These are phyloP conservation scores for Elgonia sp. DNA, from an alignment of 2,888 invertebrate species.

Conservation along the genomic window DNA sequence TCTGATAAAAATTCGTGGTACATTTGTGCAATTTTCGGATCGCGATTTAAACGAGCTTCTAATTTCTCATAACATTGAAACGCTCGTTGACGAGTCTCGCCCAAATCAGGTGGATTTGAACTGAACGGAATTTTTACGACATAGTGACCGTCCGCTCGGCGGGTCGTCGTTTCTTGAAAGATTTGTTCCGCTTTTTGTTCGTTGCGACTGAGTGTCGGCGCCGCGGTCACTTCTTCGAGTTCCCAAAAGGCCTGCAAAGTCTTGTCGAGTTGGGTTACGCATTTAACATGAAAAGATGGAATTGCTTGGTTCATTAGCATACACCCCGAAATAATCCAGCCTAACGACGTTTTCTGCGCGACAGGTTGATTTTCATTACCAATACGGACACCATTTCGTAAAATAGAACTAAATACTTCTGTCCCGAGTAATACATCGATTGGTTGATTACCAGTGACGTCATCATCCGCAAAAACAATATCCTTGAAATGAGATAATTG, in stretches of 20 bases:
- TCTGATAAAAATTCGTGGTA: conserved; percentile 11
- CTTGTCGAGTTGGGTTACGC: background rate
- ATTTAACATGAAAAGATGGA: conserved; percentile 2
- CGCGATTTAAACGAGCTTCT: background rate
- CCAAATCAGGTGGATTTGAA: conserved; percentile 4
- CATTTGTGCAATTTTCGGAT: background rate
- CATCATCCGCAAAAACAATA: conserved; percentile 34
- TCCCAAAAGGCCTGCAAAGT: conserved; percentile 26
- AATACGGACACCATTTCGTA: conserved; percentile 19
- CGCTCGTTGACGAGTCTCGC: background rate
- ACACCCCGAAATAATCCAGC: conserved; percentile 27
- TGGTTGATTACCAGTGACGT: background rate
- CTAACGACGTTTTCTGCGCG: conserved; percentile 25
- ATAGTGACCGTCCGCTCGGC: background rate
- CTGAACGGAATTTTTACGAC: conserved; percentile 11
- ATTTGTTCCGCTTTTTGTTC: background rate
- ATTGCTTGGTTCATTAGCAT: background rate
- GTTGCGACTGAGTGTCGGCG: background rate
- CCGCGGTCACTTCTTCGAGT: background rate
- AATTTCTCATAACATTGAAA: background rate
- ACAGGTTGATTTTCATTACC: conserved; percentile 22
- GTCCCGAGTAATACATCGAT: conserved; percentile 39
- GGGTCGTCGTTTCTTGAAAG: background rate
- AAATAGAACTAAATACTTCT: conserved; percentile 40
- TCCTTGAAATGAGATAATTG: conserved; percentile 2